Percentiles rank a stretch among this genome's conserved stretches.
phyloP scores from a whole-genome alignment of 37 sponge, comb jelly and placozoan genomes.

The Chondrosia reniformis region DNA sequence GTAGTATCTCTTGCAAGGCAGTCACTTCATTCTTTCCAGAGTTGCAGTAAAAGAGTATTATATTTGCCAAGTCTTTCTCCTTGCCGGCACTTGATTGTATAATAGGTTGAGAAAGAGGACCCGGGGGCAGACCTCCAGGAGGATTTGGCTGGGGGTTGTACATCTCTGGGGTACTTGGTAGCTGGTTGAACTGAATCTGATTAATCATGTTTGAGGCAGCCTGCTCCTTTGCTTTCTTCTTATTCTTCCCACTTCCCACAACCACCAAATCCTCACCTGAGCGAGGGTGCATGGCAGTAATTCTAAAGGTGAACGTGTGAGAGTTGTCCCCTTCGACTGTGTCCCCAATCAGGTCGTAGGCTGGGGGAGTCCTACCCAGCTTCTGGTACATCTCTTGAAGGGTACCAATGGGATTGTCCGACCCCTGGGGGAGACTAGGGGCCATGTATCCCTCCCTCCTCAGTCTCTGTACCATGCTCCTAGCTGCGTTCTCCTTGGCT shows the following conservation, averaged over 20 bases:
- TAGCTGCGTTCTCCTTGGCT: conserved; percentile 40
- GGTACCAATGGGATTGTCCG: not conserved
- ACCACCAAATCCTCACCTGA: not conserved
- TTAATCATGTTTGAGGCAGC: conserved; percentile 32
- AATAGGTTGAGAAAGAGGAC: no score
- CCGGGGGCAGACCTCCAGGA: no score
- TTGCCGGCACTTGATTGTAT: no score
- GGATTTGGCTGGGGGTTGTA: no score
- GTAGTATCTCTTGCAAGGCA: no score
- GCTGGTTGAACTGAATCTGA: no score
- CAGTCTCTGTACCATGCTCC: conserved; percentile 1
- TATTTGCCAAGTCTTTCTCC: no score
- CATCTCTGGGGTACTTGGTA: no score
- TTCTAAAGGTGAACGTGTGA: conserved; percentile 4
- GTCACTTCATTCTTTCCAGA: no score
- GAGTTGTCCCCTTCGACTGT: no score
- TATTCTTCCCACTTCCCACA: conserved; percentile 20
- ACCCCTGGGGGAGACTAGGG: not conserved
- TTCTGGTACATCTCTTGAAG: not conserved
- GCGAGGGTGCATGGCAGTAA: not conserved
- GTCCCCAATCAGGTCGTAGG: no score
- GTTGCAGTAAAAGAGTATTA: no score
- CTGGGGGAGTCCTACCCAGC: not conserved
- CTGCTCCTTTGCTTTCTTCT: conserved; percentile 40
- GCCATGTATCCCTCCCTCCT: not conserved